phyloP scores from a whole-genome alignment of 2,888 invertebrate genomes.

The Dinocampus coccinellae region DNA sequence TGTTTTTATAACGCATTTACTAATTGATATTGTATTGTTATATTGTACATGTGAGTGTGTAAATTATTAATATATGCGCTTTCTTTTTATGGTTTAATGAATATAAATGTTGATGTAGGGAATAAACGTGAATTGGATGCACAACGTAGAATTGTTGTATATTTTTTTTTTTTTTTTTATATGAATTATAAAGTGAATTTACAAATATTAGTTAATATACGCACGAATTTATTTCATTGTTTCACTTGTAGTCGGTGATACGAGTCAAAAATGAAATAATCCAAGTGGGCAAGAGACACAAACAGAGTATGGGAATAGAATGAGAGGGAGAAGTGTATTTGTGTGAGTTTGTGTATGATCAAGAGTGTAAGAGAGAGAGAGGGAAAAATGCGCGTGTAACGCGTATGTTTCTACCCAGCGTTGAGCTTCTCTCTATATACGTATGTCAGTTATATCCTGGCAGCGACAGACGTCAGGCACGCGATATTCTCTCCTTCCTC shows the following conservation, averaged over 20 bases:
- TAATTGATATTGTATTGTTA: not conserved
- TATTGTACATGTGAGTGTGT: not conserved
- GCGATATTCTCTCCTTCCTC: slow-evolving; percentile 41
- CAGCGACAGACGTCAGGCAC: slow-evolving; percentile 64
- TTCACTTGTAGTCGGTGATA: not conserved
- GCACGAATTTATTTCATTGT: slow-evolving; percentile 31
- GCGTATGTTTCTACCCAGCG: slow-evolving; percentile 30
- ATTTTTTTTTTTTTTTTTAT: too few relatives aligned
- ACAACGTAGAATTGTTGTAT: slow-evolving; percentile 12
- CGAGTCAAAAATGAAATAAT: slow-evolving; percentile 1
- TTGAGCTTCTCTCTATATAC: slow-evolving; percentile 24
- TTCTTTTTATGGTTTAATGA: slow-evolving; percentile 10
- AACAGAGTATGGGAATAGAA: slow-evolving; percentile 9
- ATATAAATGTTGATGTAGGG: not conserved
- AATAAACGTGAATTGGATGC: not conserved
- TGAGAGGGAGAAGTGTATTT: slow-evolving; percentile 17
- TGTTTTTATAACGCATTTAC: slow-evolving; percentile 1
- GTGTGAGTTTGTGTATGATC: too few relatives aligned
- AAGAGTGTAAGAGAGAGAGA: slow-evolving; percentile 28
- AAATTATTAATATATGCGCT: slow-evolving; percentile 16
- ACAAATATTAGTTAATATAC: too few relatives aligned
- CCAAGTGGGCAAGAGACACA: not conserved
- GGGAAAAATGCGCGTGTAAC: slow-evolving; percentile 28
- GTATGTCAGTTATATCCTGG: slow-evolving; percentile 66
- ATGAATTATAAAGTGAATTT: too few relatives aligned